A percentile compares a stretch with the other conserved stretches of the same genome.
These are phyloP conservation scores for Orthosia gracilis DNA, from an alignment of 2,888 invertebrate species.

Conservation along the genomic window DNA sequence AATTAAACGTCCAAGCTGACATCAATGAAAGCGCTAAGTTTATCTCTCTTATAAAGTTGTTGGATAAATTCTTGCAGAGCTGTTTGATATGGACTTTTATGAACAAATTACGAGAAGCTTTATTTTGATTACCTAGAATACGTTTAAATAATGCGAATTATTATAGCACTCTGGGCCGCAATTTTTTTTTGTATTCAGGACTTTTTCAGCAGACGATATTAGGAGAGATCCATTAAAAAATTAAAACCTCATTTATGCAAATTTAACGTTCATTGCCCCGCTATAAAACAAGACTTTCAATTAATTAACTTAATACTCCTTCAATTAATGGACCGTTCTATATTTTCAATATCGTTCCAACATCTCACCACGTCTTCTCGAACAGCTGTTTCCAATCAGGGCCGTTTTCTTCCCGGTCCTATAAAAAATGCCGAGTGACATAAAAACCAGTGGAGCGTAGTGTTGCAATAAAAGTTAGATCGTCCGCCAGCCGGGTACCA, in stretches of 20 bases:
- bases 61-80: constrained; percentile 11
- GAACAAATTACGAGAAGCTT: not conserved
- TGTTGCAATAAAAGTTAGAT: constrained; percentile 58
- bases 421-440: constrained; percentile 28
- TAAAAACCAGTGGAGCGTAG: constrained; percentile 38
- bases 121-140: not conserved
- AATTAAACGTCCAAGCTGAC: constrained; percentile 39
- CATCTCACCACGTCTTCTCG: not conserved
- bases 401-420: constrained; percentile 9
- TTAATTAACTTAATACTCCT: not conserved
- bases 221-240: not conserved
- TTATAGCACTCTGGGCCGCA: not conserved
- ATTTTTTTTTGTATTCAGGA: not conserved
- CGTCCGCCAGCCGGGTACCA: constrained; percentile 17
- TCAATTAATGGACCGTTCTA: not conserved
- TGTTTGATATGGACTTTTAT: constrained; percentile 13
- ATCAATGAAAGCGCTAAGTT: constrained; percentile 32
- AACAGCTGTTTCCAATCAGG: constrained; percentile 45
- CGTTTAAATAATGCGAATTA: not conserved
- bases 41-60: constrained; percentile 23
- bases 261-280: not conserved
- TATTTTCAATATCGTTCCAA: constrained; percentile 1
- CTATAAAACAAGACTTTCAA: not conserved
- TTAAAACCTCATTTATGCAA: constrained; percentile 4
- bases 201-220: not conserved